phyloP scores from a whole-genome alignment of 2,888 invertebrate species.

The Ormyrus thymus region DNA sequence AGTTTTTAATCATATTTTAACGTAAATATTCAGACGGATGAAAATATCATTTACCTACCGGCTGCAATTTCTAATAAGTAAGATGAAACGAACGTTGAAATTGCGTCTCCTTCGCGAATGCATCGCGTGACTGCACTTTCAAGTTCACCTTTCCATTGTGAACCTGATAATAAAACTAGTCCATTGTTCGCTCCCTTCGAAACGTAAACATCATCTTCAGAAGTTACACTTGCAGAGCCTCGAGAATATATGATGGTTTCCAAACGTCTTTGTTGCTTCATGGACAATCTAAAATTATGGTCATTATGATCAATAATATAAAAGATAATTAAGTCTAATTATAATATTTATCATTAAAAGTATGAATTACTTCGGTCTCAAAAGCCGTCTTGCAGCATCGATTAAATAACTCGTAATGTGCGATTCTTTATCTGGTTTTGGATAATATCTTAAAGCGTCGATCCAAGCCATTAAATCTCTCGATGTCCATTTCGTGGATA shows the following conservation, averaged over 20 bases:
- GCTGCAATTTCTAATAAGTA: slow-evolving; percentile 67
- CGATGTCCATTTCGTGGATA: slow-evolving; percentile 61
- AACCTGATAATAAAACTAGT: slow-evolving; percentile 60
- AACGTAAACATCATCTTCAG: slow-evolving; percentile 63
- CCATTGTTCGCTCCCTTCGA: slow-evolving; percentile 64
- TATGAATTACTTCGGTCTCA: slow-evolving; percentile 63
- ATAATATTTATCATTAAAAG: background rate
- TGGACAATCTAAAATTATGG: slow-evolving; percentile 57
- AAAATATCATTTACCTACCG: slow-evolving; percentile 58
- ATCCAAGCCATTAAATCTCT: slow-evolving; percentile 69
- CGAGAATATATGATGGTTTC: slow-evolving; percentile 63
- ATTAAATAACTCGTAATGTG: slow-evolving; percentile 63
- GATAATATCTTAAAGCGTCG: slow-evolving; percentile 66
- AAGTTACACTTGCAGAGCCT: slow-evolving; percentile 52
- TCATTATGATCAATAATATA: background rate
- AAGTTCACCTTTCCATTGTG: slow-evolving; percentile 69
- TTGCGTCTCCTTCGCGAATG: slow-evolving; percentile 69
- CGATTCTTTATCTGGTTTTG: slow-evolving; percentile 61
- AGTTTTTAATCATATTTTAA: slow-evolving; percentile 14
- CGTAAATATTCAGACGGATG: background rate
- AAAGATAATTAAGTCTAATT: background rate
- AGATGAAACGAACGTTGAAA: slow-evolving; percentile 65
- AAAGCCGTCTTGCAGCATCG: slow-evolving; percentile 66
- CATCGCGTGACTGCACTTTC: slow-evolving; percentile 66
- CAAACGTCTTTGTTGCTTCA: slow-evolving; percentile 64